Base-by-base conservation (phyloP, 2,888 invertebrate species). In the Drosophila nigritarsus region DNA sequence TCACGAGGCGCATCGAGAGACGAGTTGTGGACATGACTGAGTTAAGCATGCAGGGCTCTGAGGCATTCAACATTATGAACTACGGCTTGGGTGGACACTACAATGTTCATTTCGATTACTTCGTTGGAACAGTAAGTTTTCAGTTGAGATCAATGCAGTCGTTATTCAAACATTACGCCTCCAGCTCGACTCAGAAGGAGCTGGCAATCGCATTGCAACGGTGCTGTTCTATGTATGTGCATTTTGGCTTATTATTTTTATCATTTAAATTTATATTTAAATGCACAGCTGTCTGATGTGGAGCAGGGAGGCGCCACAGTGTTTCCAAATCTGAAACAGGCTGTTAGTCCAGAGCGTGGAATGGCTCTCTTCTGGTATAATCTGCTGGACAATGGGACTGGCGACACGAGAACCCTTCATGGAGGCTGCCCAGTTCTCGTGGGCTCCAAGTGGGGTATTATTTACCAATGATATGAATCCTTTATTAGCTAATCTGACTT, bases 221-320 rank as follows among this genome's bases (percentile, higher is more conserved):
- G 97, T 98, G 70, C 94, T 99, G 34, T 98, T 98, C 93, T 99
- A 99, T 93, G 98, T 99, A 94, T 18, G 50, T 54, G 29, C n/a
- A 40, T 38, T 9, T 3, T 18, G 24, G 5, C 11, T 7, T 45
- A 3, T n/a, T 29, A n/a, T 29, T 40, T 29, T 8, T 1, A 13
- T 20, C 2, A 27, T 0, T 15, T 1, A 5, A 4, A 40, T 9
- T 9, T 9, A 4, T 40, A 9, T n/a, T 51, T 1, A 24, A 6
- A 18, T 8, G 1, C 0, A 65, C 81, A 99, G 98, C 97, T 99
- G 97, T 97, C 96, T 67, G 98, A 99, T 91, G 99, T 99, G 9
- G 96, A 97, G 36, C 98, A 98, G 92, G 99, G 99, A 1, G 99
- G 99, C 18, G 98, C 98, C 7, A 99, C 99, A 0, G 99, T 99